These are phyloP conservation scores for Drosophila pectinifera DNA, from an alignment of 1,140 invertebrate genomes.

Conservation along the genomic window DNA sequence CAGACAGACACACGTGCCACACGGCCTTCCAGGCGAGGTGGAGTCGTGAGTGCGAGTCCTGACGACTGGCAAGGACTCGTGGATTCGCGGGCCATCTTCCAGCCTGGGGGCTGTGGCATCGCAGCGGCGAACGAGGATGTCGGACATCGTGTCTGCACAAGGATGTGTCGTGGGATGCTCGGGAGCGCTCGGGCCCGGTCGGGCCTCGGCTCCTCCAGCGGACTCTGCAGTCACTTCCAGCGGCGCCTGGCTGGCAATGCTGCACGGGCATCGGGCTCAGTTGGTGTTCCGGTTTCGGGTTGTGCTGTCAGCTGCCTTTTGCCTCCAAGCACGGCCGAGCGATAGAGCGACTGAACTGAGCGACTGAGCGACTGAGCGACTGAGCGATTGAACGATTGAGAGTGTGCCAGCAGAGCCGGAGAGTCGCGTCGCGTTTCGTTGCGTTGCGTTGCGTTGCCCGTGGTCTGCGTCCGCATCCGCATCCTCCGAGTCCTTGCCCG, in stretches of 20 bases:
- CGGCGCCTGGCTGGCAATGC: constrained; percentile 69
- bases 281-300: constrained; percentile 85
- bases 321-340: constrained; percentile 66
- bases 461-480: constrained; percentile 45
- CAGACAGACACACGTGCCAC: constrained; percentile 7
- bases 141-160: constrained; percentile 47
- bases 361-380: constrained; percentile 10
- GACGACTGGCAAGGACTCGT: constrained; percentile 41
- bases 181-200: constrained; percentile 2
- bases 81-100: constrained; percentile 28
- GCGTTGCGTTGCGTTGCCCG: constrained; percentile 62
- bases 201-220: constrained; percentile 40
- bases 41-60: constrained; percentile 48
- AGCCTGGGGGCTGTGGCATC: constrained; percentile 36
- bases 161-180: constrained; percentile 47
- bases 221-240: constrained; percentile 69
- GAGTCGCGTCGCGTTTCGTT: constrained; percentile 43
- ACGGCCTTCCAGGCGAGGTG: constrained; percentile 34
- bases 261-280: constrained; percentile 77
- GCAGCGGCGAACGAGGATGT: constrained; percentile 16
- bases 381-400: constrained; percentile 37
- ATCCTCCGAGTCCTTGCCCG: constrained; percentile 24
- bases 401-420: constrained; percentile 42
- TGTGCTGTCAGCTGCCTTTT: constrained; percentile 85
- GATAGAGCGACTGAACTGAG: constrained; percentile 40